These are phyloP conservation scores for Lumbricus terrestris DNA, from an alignment of 2,888 invertebrate species.

Conservation along the genomic window DNA sequence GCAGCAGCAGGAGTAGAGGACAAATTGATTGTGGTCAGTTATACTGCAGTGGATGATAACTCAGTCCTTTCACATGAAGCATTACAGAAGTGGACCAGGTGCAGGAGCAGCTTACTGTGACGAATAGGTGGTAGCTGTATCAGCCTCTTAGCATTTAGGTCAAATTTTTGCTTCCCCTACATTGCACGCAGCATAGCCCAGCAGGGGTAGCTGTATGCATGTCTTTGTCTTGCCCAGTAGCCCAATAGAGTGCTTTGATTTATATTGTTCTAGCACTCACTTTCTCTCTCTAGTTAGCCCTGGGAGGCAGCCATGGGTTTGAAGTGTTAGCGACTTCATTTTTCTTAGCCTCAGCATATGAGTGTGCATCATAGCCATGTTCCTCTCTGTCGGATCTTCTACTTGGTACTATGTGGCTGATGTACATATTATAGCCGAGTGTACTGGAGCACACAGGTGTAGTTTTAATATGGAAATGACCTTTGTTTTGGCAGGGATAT, in stretches of 20 bases:
- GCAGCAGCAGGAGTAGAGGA: too few species aligned
- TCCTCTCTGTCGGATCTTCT: not conserved
- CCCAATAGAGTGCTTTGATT: not conserved
- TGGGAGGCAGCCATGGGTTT: not conserved
- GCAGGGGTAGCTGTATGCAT: not conserved
- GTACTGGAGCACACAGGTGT: not conserved
- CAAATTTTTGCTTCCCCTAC: not conserved
- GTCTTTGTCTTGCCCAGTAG: not conserved
- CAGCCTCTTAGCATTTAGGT: not conserved
- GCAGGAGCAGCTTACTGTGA: not conserved
- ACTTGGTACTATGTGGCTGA: not conserved
- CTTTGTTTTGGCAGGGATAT: not conserved
- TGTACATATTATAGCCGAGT: not conserved
- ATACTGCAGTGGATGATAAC: not conserved
- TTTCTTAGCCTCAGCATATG: not conserved
- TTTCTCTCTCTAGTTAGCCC: not conserved
- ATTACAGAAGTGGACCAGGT: slow-evolving; percentile 3
- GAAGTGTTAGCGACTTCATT: not conserved
- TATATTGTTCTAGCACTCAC: not conserved
- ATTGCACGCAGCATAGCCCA: not conserved
- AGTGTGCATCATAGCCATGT: not conserved
- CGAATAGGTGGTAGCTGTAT: not conserved
- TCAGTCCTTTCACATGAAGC: not conserved
- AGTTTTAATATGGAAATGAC: not conserved
- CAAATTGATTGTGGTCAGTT: not conserved